Conservation (phyloP, 2,113 vertebrate species). For the Neotoma lepida region DNA sequence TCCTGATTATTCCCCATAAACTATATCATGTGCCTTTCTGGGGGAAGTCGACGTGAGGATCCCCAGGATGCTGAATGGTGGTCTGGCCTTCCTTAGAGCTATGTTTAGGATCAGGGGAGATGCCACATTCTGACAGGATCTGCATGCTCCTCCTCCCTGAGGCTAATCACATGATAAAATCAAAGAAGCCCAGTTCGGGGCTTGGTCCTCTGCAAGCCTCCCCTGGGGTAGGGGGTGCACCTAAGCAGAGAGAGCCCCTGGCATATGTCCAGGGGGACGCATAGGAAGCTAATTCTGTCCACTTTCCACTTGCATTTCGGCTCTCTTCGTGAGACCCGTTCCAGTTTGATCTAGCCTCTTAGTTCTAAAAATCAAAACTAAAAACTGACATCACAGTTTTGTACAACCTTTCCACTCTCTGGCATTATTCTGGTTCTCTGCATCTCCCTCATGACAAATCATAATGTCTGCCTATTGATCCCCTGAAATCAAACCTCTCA, state of each 20-base stretch:
- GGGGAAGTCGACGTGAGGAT: too few relatives aligned
- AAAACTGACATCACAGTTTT: slow-evolving; percentile 13
- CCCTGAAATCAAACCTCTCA: slow-evolving; percentile 42
- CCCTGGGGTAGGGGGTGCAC: not conserved
- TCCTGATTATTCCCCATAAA: not conserved
- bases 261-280: fast-evolving
- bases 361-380: not conserved
- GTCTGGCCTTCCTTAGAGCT: not conserved
- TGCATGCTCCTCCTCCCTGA: not conserved
- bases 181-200: not conserved
- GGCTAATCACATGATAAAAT: not conserved
- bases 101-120: not conserved
- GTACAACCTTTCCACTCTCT: slow-evolving; percentile 2
- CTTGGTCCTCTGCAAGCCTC: not conserved
- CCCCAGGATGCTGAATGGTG: too few relatives aligned
- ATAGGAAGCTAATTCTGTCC: not conserved
- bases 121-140: not conserved
- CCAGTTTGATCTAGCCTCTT: not conserved
- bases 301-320: not conserved
- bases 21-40: not conserved
- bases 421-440: not conserved
- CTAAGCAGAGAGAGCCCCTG: fast-evolving
- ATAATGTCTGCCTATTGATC: slow-evolving; percentile 34
- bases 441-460: slow-evolving; percentile 19
- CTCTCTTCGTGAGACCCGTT: not conserved